These are phyloP conservation scores for Chanos chanos DNA, from an alignment of 2,797 vertebrate genomes.

Conservation along the genomic window DNA sequence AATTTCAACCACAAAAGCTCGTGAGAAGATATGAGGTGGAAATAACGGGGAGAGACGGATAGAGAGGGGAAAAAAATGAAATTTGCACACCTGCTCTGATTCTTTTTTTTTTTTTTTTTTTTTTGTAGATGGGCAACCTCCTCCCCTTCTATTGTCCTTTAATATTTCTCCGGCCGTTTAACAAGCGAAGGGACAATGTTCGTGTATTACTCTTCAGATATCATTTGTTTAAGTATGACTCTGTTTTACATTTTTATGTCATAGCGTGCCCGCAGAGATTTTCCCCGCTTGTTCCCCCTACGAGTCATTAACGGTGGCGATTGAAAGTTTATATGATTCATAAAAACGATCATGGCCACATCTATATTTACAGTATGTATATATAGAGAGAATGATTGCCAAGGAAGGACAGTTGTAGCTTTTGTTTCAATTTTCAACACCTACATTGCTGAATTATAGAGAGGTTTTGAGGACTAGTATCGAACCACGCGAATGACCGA, in stretches of 20 bases:
- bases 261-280: slow-evolving; percentile 57
- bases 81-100: slow-evolving; percentile 57
- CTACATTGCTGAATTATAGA: no score
- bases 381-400: no score
- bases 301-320: no score
- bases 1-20: slow-evolving; percentile 71
- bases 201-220: slow-evolving; percentile 39
- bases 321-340: slow-evolving; percentile 57
- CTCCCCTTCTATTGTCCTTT: slow-evolving; percentile 22
- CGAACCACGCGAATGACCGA: no score
- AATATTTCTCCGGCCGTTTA: slow-evolving; percentile 43
- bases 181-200: slow-evolving; percentile 37
- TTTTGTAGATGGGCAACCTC: slow-evolving; percentile 39
- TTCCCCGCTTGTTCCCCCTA: no score
- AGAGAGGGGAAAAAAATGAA: slow-evolving; percentile 41
- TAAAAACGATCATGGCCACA: no score
- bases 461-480: no score
- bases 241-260: slow-evolving; percentile 41
- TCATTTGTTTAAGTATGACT: slow-evolving; percentile 48
- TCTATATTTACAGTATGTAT: no score
- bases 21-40: slow-evolving; percentile 64
- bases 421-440: no score
- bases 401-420: no score
- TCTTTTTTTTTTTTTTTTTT: slow-evolving; percentile 22
- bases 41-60: slow-evolving; percentile 44